These are phyloP conservation scores for Eumacrocentrus americanus DNA, from an alignment of 2,888 invertebrate species.

Conservation along the genomic window DNA sequence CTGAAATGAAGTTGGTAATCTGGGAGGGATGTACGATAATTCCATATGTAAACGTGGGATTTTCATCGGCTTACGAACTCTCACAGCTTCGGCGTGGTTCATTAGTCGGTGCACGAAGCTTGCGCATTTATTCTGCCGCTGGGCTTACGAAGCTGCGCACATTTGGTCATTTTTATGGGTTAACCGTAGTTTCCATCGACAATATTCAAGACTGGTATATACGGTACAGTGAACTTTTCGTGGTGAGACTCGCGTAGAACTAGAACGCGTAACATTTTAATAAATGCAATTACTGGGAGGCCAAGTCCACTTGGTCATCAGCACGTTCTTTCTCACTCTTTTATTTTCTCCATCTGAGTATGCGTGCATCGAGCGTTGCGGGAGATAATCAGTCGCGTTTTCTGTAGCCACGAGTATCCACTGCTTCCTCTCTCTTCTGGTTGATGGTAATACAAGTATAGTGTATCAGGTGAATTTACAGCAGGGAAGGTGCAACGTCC, in stretches of 20 bases:
- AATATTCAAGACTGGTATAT: no score
- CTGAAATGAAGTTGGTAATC: slow-evolving; percentile 28
- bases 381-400: slow-evolving; percentile 9
- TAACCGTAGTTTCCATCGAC: neutral
- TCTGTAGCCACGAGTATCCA: neutral
- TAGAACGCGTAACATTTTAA: slow-evolving; percentile 62
- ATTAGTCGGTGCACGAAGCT: slow-evolving; percentile 12
- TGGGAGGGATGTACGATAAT: slow-evolving; percentile 24
- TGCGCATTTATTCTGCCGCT: no score
- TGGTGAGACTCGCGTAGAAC: slow-evolving; percentile 38
- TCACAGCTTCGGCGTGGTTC: slow-evolving; percentile 14
- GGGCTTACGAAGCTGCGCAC: no score
- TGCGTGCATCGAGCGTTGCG: slow-evolving; percentile 21
- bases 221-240: no score
- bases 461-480: slow-evolving; percentile 12
- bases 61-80: slow-evolving; percentile 30
- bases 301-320: slow-evolving; percentile 14
- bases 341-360: neutral
- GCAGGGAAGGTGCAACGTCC: slow-evolving; percentile 20
- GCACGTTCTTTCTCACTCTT: neutral
- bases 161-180: no score
- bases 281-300: slow-evolving; percentile 55
- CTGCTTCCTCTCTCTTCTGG: neutral
- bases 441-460: slow-evolving; percentile 4
- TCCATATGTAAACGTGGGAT: slow-evolving; percentile 30